Conservation (phyloP, 2,797 vertebrate genomes). For the Ceyx erithaca region DNA sequence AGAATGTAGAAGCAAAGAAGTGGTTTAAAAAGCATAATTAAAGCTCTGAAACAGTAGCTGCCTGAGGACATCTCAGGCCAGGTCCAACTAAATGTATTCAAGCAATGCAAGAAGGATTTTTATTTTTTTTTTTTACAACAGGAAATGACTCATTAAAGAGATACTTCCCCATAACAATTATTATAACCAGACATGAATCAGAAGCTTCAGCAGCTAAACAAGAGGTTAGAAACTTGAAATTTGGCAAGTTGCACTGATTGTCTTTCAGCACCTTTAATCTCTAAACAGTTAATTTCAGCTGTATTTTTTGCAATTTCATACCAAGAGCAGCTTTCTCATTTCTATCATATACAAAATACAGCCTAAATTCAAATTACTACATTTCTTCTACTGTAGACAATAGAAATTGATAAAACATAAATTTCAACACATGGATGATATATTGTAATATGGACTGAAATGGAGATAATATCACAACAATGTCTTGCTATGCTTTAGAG, state of each 20-base stretch:
- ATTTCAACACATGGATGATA: background rate
- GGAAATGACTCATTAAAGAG: slow-evolving; percentile 69
- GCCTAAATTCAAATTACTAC: background rate
- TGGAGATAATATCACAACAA: background rate
- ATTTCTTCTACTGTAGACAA: background rate
- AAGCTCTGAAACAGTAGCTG: slow-evolving; percentile 70
- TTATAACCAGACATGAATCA: slow-evolving; percentile 55
- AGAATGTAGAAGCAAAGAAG: slow-evolving; percentile 77
- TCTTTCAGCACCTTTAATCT: background rate
- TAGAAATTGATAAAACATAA: background rate
- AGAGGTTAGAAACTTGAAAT: slow-evolving; percentile 34
- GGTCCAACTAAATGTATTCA: slow-evolving; percentile 51
- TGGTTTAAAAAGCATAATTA: slow-evolving; percentile 80
- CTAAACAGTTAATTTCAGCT: slow-evolving; percentile 4
- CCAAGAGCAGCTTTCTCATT: background rate
- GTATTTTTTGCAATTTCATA: background rate
- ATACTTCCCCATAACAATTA: slow-evolving; percentile 61
- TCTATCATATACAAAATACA: background rate
- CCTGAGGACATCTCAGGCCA: slow-evolving; percentile 69
- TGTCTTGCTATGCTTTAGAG: background rate
- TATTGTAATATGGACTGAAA: background rate
- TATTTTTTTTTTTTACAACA: slow-evolving; percentile 16
- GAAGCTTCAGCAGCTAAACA: slow-evolving; percentile 57
- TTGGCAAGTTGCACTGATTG: background rate
- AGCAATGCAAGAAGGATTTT: slow-evolving; percentile 5